These are phyloP conservation scores for Cepphus grylle DNA, from an alignment of 2,113 vertebrate species.

Conservation along the genomic window DNA sequence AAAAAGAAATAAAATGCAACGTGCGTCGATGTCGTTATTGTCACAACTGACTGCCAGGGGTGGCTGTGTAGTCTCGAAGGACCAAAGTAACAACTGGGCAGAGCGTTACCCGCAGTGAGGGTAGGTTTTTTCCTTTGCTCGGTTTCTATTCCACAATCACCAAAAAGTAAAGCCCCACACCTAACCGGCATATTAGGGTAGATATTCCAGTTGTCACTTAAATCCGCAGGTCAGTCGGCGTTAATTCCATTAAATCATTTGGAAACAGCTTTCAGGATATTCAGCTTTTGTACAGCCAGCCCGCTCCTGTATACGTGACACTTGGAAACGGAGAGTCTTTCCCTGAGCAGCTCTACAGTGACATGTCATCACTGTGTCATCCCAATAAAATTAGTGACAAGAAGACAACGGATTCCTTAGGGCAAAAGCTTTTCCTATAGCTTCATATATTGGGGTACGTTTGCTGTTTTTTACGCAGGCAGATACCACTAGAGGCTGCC, in stretches of 20 bases:
- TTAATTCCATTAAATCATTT: not conserved
- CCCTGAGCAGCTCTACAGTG: not conserved
- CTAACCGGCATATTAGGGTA: too few relatives aligned
- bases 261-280: not conserved
- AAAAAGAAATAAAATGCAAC: not conserved
- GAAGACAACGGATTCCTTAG: not conserved
- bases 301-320: too few relatives aligned
- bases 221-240: not conserved
- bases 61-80: not conserved
- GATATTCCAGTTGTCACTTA: not conserved
- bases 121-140: not conserved
- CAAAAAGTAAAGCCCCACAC: not conserved
- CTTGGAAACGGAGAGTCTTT: not conserved
- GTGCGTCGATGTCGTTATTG: not conserved
- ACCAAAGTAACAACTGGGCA: not conserved
- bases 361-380: not conserved
- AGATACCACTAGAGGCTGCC: constrained; percentile 49
- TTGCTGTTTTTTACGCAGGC: not conserved
- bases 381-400: not conserved
- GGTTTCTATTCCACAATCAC: not conserved
- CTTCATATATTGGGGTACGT: not conserved
- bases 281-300: not conserved
- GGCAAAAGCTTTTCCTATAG: not conserved
- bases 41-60: not conserved
- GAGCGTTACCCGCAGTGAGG: not conserved